phyloP scores from a whole-genome alignment of 2,113 vertebrate species.

The Trogon melanurus region DNA sequence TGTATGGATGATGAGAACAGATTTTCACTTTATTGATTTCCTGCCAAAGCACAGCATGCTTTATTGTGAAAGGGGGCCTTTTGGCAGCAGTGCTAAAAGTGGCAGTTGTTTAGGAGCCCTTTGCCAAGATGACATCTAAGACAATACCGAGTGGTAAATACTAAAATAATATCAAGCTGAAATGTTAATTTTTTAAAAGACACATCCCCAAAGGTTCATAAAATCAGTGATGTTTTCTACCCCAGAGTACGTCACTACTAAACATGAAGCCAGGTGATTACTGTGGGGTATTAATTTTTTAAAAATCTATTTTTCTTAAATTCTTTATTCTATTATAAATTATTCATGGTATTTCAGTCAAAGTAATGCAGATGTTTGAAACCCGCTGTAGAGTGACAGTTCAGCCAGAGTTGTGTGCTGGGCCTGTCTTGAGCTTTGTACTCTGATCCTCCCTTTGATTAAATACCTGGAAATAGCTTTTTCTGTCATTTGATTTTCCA shows the following conservation, averaged over 20 bases:
- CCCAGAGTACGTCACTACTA: constrained; percentile 5
- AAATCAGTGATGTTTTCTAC: constrained; percentile 72
- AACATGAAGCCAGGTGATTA: constrained; percentile 43
- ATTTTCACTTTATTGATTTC: constrained; percentile 99
- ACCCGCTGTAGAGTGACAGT: constrained; percentile 71
- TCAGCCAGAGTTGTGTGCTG: constrained; percentile 46
- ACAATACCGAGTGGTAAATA: constrained; percentile 84
- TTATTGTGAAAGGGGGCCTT: constrained; percentile 90
- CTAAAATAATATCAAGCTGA: constrained; percentile 84
- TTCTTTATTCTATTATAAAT: constrained; percentile 65
- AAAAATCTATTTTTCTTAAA: constrained; percentile 50
- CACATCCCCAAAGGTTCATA: constrained; percentile 70
- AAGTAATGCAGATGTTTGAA: constrained; percentile 79
- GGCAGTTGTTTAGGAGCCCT: constrained; percentile 85
- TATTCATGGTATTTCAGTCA: constrained; percentile 71
- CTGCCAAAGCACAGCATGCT: constrained; percentile 99
- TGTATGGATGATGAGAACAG: constrained; percentile 99
- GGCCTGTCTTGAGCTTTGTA: constrained; percentile 56
- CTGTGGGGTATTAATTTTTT: constrained; percentile 33
- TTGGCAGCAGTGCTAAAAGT: constrained; percentile 85
- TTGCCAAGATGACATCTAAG: constrained; percentile 87
- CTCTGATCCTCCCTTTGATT: constrained; percentile 57
- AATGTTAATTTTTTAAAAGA: constrained; percentile 78
- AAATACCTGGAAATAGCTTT: constrained; percentile 69
- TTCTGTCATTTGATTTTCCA: constrained; percentile 73